Base-by-base conservation (phyloP, 1,140 invertebrate genomes). In the Megathymus violae region DNA sequence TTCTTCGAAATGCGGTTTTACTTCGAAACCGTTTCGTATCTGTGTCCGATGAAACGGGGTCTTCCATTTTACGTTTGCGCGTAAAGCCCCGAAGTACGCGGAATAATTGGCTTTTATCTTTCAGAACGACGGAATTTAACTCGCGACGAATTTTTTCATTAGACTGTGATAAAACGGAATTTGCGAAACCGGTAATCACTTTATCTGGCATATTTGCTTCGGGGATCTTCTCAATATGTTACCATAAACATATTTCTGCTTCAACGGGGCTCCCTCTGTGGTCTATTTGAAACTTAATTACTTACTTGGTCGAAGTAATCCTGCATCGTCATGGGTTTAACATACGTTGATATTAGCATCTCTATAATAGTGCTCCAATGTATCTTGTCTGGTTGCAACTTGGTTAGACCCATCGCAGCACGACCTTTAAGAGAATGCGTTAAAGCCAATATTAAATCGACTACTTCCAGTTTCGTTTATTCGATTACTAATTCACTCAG, bases 281-380 rank as follows among this genome's bases (percentile, higher is more conserved):
- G 4, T 27, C 34, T 7, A 69, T 64, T 51, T 69, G 40, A 31
- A 64, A 69, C 13, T 31, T 46, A 3, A 69, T 59, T 3, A 69
- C 19, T 59, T 3, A 69, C 19, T 4, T 54, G 36, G 14, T 69
- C 67, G n/a, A 69, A 69, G 36, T 62, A 62, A 11, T 69, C 67
- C 14, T 64, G 62, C 43, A 62, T 56, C 0, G 56, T 43, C 27
- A 46, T 56, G 6, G 61, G 61, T 16, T 69, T 64, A 1, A n/a
- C 22, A 27, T 61, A 64, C 16, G 14, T 64, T 7, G 56, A 61
- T 15, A 61, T 22, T 19, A 58, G 14, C 43, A 50, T 13, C 54
- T 64, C 62, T 31, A 11, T 58, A 17, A 58, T 34, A 0, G 25
- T 7, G n/a, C 51, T 43, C 62, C 62, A 64, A 56, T 48, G 36